Percentiles rank a stretch among this genome's conserved stretches.
Evolutionary conservation across 2,113 vertebrate genomes (phyloP).

Genomic region (Aptenodytes patagonicus): DNA sequence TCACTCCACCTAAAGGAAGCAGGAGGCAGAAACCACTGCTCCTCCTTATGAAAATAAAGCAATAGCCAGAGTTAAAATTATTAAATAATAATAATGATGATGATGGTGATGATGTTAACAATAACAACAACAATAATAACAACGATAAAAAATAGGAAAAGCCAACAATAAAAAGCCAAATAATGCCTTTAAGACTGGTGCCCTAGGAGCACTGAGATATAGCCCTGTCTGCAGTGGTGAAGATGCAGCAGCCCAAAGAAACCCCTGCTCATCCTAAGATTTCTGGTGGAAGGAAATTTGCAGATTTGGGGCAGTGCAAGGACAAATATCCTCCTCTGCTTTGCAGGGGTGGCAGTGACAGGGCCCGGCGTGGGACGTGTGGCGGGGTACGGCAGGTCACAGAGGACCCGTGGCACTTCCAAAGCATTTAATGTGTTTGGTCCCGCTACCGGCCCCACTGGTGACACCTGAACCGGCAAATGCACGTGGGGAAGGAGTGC

Average conservation of each 20-base stretch:
- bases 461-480: not conserved
- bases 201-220: fast-evolving
- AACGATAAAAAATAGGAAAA: not conserved
- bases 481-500: fast-evolving
- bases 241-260: not conserved
- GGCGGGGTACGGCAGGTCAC: not conserved
- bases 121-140: not conserved
- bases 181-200: not conserved
- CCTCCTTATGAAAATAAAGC: not conserved
- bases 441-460: fast-evolving
- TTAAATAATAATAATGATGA: not conserved
- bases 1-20: slow-evolving; percentile 45
- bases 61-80: not conserved
- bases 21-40: not conserved
- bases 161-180: not conserved
- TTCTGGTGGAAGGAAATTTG: not conserved
- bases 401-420: fast-evolving
- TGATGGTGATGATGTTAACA: no score
- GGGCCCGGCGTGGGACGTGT: not conserved
- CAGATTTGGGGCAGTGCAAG: not conserved
- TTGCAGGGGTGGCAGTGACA: not conserved
- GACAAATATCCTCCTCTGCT: not conserved
- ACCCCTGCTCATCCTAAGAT: fast-evolving
- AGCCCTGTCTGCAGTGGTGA: fast-evolving
- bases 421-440: not conserved